Percentiles rank a stretch among this genome's conserved stretches.
Evolutionary conservation across 2,888 invertebrate species (phyloP).

Genomic region (Trichogramma evanescens): DNA sequence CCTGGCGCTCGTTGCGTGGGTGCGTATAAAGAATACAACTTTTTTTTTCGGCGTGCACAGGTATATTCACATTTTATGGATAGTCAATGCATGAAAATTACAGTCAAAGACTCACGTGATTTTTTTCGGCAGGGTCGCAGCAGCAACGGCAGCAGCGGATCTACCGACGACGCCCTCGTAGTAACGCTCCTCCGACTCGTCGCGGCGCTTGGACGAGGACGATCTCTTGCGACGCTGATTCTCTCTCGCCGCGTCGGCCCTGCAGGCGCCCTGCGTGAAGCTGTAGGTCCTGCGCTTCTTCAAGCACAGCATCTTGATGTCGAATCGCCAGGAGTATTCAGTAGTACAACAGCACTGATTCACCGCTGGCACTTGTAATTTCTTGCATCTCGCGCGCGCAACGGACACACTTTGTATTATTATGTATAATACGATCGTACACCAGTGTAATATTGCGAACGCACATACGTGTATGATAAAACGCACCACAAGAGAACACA

Average conservation of each 20-base stretch:
- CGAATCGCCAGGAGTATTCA: background rate
- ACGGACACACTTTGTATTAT: background rate
- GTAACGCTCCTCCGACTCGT: conserved; percentile 4
- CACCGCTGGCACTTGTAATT: too few relatives aligned
- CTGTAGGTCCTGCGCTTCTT: conserved; percentile 40
- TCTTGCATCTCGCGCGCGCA: background rate
- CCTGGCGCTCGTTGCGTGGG: too few relatives aligned
- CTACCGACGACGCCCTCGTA: conserved; percentile 17
- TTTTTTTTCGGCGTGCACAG: too few relatives aligned
- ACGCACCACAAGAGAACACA: too few relatives aligned
- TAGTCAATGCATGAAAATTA: too few relatives aligned
- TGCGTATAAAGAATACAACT: too few relatives aligned
- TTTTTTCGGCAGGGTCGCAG: conserved; percentile 37
- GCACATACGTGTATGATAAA: too few relatives aligned
- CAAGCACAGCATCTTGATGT: conserved; percentile 35
- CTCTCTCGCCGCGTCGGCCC: conserved; percentile 21
- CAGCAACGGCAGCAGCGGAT: conserved; percentile 29
- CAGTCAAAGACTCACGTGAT: conserved; percentile 30
- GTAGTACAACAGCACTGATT: too few relatives aligned
- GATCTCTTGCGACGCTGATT: background rate
- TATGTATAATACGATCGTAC: too few relatives aligned
- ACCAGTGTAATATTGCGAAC: too few relatives aligned
- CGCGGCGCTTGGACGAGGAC: conserved; percentile 6
- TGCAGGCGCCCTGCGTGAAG: conserved; percentile 37
- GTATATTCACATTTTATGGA: too few relatives aligned